phyloP scores from a whole-genome alignment of 2,888 invertebrate species.

The Xylota sylvarum region DNA sequence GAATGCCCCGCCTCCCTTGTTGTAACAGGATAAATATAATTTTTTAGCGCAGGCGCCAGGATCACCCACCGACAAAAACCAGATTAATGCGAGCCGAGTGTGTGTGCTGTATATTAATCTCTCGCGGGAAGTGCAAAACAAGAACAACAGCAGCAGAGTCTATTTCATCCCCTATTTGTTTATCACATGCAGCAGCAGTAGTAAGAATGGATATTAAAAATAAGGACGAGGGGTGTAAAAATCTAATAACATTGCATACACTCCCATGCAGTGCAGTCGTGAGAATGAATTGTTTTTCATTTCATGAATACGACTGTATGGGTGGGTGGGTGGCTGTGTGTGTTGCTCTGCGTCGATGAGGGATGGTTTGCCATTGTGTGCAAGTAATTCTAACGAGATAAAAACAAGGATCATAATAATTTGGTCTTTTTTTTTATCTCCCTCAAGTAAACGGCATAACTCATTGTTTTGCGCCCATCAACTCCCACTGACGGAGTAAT shows the following conservation, averaged over 20 bases:
- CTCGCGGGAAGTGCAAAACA: slow-evolving; percentile 64
- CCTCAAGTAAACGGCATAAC: slow-evolving; percentile 66
- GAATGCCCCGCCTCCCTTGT: slow-evolving; percentile 78
- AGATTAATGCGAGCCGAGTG: slow-evolving; percentile 62
- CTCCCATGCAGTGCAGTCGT: slow-evolving; percentile 47
- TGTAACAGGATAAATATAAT: slow-evolving; percentile 84
- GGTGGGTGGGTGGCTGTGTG: slow-evolving; percentile 48
- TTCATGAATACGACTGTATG: slow-evolving; percentile 32
- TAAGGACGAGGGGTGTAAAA: slow-evolving; percentile 65
- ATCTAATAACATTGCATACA: slow-evolving; percentile 73
- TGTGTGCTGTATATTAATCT: slow-evolving; percentile 66
- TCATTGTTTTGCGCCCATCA: slow-evolving; percentile 55
- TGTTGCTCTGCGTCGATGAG: slow-evolving; percentile 22
- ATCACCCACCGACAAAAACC: slow-evolving; percentile 35
- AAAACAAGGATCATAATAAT: slow-evolving; percentile 79
- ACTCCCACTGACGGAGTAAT: slow-evolving; percentile 50
- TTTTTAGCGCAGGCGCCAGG: slow-evolving; percentile 84
- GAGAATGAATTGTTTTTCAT: slow-evolving; percentile 64
- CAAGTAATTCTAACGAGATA: slow-evolving; percentile 84
- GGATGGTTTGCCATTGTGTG: slow-evolving; percentile 78
- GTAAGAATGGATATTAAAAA: slow-evolving; percentile 41
- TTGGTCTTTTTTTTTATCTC: slow-evolving; percentile 62
- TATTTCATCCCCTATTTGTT: slow-evolving; percentile 66
- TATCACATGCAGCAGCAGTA: slow-evolving; percentile 53
- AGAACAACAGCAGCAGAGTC: slow-evolving; percentile 40